Percentiles rank a stretch among this genome's conserved stretches.
These are phyloP conservation scores for Plebejus anna DNA, from an alignment of 2,888 invertebrate species.

Conservation along the genomic window DNA sequence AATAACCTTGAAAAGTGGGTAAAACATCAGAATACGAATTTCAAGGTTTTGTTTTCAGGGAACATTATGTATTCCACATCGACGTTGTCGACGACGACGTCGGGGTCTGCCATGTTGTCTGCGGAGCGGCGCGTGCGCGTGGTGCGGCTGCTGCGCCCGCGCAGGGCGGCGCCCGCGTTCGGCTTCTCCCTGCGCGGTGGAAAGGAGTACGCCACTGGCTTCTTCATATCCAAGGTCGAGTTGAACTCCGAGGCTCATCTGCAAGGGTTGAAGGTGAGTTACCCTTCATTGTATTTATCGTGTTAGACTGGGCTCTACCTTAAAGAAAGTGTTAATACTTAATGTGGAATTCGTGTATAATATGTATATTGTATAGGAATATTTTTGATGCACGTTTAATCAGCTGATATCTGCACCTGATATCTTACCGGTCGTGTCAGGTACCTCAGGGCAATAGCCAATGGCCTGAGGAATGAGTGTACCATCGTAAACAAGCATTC, in stretches of 20 bases:
- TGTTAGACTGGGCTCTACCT: too few relatives aligned
- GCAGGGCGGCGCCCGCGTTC: conserved; percentile 80
- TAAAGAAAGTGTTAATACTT: too few relatives aligned
- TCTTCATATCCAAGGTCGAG: conserved; percentile 94
- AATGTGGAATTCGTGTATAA: too few relatives aligned
- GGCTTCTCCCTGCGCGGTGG: conserved; percentile 93
- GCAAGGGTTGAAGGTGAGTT: conserved; percentile 89
- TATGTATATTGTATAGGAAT: too few relatives aligned
- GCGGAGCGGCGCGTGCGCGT: conserved; percentile 65
- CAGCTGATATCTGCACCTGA: neutral
- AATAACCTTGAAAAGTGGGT: too few relatives aligned
- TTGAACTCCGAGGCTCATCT: conserved; percentile 91
- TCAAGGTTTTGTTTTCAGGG: too few relatives aligned
- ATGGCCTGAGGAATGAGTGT: neutral
- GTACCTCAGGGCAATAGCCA: neutral
- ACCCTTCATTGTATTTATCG: too few relatives aligned
- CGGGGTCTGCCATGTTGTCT: conserved; percentile 49
- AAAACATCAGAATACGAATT: neutral
- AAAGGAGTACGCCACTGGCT: conserved; percentile 93
- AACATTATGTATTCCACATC: conserved; percentile 57
- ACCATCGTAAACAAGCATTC: neutral
- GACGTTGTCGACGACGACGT: conserved; percentile 65
- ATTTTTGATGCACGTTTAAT: neutral
- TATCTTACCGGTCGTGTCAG: conserved; percentile 9
- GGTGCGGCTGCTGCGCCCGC: conserved; percentile 66